phyloP scores from a whole-genome alignment of 2,797 vertebrate genomes.

The Hephaestus fuliginosus region DNA sequence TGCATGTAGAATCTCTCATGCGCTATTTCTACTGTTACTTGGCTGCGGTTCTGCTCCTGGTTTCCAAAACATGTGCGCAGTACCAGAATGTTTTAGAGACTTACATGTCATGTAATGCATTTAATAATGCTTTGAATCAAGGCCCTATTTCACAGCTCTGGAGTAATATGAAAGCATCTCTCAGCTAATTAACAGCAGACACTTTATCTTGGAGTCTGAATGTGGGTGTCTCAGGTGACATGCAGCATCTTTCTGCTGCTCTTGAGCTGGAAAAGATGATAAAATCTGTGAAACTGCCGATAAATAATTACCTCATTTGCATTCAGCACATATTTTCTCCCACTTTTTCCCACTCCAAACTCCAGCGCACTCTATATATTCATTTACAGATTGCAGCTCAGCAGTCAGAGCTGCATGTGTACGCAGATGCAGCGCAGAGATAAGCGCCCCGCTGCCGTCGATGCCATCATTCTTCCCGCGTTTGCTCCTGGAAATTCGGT shows the following conservation, averaged over 20 bases:
- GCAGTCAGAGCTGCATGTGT: conserved; percentile 26
- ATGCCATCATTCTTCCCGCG: conserved; percentile 54
- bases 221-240: conserved; percentile 1
- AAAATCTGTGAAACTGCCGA: conserved; percentile 32
- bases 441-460: conserved; percentile 35
- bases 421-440: conserved; percentile 56
- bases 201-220: conserved; percentile 4
- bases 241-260: conserved; percentile 9
- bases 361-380: not conserved
- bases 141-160: not conserved
- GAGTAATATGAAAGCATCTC: not conserved
- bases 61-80: conserved; percentile 5
- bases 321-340: conserved; percentile 36
- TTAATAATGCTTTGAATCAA: conserved; percentile 20
- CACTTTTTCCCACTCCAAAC: conserved; percentile 15
- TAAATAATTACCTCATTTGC: conserved; percentile 49
- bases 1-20: conserved; percentile 54
- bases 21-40: conserved; percentile 22
- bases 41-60: not conserved
- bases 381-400: conserved; percentile 36
- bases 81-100: not conserved
- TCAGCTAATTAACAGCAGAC: conserved; percentile 41
- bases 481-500: conserved; percentile 50
- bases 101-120: not conserved
- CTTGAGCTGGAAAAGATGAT: conserved; percentile 4